Evolutionary conservation across 2,797 vertebrate species (phyloP).

Genomic region (Pseudomugil tenellus): DNA sequence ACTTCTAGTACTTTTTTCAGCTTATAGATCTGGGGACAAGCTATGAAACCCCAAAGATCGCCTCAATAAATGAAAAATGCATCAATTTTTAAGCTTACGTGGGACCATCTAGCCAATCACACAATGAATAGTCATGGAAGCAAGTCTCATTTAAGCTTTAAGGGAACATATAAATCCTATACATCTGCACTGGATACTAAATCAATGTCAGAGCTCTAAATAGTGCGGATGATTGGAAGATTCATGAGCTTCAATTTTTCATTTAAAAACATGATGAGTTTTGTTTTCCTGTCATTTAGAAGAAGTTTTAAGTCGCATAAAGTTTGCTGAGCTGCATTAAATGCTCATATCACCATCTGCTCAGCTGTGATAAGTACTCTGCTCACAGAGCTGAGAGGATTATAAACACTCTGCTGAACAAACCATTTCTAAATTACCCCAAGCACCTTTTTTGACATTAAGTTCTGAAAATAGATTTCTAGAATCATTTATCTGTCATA

Average conservation of each 20-base stretch:
- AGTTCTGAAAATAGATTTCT: background rate
- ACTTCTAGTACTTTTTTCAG: background rate
- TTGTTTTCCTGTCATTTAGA: background rate
- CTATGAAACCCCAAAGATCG: background rate
- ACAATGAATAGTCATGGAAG: background rate
- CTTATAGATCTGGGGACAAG: background rate
- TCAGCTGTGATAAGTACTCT: conserved; percentile 4
- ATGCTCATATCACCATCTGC: conserved; percentile 4
- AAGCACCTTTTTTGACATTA: background rate
- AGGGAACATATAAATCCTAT: too few relatives aligned
- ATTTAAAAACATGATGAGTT: background rate
- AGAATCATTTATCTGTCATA: background rate
- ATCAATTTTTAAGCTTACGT: background rate
- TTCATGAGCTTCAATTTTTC: background rate
- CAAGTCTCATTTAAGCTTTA: background rate
- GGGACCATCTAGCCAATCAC: background rate
- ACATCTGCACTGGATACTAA: background rate
- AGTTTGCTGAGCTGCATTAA: background rate
- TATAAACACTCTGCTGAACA: conserved; percentile 2
- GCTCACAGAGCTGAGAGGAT: conserved; percentile 1
- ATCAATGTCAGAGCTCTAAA: background rate
- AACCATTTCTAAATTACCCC: background rate
- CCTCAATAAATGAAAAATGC: background rate
- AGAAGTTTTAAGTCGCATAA: background rate
- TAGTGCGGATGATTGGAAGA: background rate